Evolutionary conservation across 1,140 invertebrate species (phyloP).

Genomic region (Choristoneura fumiferana): DNA sequence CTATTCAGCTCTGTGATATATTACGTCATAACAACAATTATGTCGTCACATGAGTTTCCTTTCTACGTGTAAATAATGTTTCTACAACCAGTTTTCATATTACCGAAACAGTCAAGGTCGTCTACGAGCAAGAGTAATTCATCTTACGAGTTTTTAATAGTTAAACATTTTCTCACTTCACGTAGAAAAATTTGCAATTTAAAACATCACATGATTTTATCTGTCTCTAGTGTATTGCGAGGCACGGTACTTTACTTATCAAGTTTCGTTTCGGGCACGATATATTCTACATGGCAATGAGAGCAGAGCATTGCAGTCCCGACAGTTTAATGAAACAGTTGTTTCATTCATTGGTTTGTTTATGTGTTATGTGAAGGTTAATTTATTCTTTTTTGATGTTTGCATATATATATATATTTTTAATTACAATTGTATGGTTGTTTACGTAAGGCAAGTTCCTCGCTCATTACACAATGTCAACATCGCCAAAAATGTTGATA

Average conservation of each 20-base stretch:
- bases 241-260: neutral
- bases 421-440: neutral
- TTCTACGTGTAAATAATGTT: too few relatives aligned
- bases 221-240: neutral
- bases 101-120: slow-evolving; percentile 10
- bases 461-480: too few relatives aligned
- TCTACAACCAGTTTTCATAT: neutral
- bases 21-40: too few relatives aligned
- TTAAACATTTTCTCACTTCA: neutral
- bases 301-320: slow-evolving; percentile 30
- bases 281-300: slow-evolving; percentile 24
- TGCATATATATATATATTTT: neutral
- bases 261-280: neutral
- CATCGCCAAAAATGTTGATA: too few relatives aligned
- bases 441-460: too few relatives aligned
- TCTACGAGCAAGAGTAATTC: neutral
- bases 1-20: too few relatives aligned
- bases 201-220: neutral
- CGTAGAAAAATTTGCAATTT: neutral
- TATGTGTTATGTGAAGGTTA: too few relatives aligned
- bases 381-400: neutral
- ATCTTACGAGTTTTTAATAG: neutral
- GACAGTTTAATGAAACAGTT: slow-evolving; percentile 14
- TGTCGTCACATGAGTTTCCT: too few relatives aligned
- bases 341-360: slow-evolving; percentile 9